Percentiles rank a stretch among this genome's conserved stretches.
These are phyloP conservation scores for Cavia aperea DNA, from an alignment of 2,113 vertebrate genomes.

Conservation along the genomic window DNA sequence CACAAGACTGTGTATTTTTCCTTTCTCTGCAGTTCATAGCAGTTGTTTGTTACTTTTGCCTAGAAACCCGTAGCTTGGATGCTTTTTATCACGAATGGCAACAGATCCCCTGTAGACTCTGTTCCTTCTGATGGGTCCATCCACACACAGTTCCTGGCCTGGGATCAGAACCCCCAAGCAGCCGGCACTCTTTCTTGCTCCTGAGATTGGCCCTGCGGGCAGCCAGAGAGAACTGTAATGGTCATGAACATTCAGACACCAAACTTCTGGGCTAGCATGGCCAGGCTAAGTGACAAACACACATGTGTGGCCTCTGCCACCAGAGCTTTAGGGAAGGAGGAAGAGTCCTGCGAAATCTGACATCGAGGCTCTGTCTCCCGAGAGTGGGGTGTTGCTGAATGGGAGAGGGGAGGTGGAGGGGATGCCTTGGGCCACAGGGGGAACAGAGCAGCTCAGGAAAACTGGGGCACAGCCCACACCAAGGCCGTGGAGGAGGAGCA, in stretches of 20 bases:
- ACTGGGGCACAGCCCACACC: not conserved
- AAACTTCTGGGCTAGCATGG: not conserved
- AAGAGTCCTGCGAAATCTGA: accelerated
- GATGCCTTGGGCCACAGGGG: not conserved
- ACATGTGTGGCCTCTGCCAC: accelerated
- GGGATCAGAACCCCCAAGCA: not conserved
- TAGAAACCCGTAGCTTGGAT: not conserved
- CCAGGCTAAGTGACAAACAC: not conserved
- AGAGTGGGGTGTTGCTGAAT: not conserved
- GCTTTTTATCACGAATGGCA: not conserved
- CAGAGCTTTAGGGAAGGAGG: not conserved
- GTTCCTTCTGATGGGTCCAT: not conserved
- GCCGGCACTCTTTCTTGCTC: not conserved
- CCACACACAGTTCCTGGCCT: not conserved
- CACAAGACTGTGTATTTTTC: not conserved
- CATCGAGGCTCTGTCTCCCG: not conserved
- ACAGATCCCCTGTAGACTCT: not conserved
- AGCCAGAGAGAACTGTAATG: not conserved
- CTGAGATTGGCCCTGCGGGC: not conserved
- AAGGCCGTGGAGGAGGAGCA: not conserved
- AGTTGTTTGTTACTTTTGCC: not conserved
- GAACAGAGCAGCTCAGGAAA: not conserved
- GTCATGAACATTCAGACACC: not conserved
- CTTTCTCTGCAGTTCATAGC: not conserved
- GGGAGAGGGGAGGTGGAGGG: not conserved